Percentiles rank a stretch among this genome's conserved stretches.
These are phyloP conservation scores for Cacajao melanocephalus DNA, from an alignment of 2,797 vertebrate genomes.

Conservation along the genomic window DNA sequence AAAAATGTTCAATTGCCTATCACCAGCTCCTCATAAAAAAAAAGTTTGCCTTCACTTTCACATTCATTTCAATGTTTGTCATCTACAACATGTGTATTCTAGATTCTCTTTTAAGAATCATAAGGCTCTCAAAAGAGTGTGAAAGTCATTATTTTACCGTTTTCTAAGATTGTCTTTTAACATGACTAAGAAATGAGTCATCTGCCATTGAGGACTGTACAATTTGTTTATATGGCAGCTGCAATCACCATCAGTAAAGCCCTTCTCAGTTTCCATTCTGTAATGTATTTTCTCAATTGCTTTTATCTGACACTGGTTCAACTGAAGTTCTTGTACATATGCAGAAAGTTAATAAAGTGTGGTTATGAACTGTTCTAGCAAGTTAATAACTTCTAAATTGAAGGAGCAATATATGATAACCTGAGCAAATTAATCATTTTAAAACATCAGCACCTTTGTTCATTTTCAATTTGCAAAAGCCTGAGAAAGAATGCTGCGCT, in stretches of 20 bases:
- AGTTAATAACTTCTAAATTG: constrained; percentile 64
- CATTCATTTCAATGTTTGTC: not conserved
- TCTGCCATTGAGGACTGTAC: not conserved
- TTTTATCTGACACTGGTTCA: not conserved
- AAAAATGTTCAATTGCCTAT: not conserved
- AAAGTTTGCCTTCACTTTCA: not conserved
- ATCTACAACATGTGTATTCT: not conserved
- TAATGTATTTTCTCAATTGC: not conserved
- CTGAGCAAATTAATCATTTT: constrained; percentile 58
- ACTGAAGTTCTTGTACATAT: constrained; percentile 12
- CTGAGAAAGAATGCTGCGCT: not conserved
- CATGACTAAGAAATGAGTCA: not conserved
- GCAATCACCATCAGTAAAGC: not conserved
- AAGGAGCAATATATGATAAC: constrained; percentile 37
- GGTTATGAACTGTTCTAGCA: constrained; percentile 53
- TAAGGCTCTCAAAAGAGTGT: not conserved
- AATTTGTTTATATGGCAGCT: not conserved
- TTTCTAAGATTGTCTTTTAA: not conserved
- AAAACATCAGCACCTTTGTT: constrained; percentile 24
- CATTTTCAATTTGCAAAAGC: constrained; percentile 45
- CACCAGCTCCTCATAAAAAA: not conserved
- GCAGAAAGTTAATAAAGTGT: constrained; percentile 55
- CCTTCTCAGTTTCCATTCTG: not conserved
- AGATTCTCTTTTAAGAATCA: not conserved
- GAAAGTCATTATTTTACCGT: not conserved